Evolutionary conservation across 2,888 invertebrate genomes (phyloP), one percentile per base, ranked within the genome.

Genomic region (Heliothis peltigera): DNA sequence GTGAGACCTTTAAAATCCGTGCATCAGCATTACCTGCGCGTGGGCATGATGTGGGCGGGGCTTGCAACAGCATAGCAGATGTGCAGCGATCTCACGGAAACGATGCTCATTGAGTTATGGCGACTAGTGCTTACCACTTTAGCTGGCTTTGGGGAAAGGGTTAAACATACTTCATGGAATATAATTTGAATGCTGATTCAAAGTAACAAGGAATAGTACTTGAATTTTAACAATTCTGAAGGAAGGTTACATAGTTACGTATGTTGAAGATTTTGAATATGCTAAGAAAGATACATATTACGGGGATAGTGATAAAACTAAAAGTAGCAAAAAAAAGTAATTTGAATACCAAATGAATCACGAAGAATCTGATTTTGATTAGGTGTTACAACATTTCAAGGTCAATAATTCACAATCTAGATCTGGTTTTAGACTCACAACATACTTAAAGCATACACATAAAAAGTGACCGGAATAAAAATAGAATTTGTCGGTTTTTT

Each of bases 11-110:
- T 79, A 48, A 59, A 79, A 68, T 53, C 46, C 57, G 81, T 80
- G 79, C 82, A 84, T 84, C 80, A 80, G 71, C 80, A 80, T 81
- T 83, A 84, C 75, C 44, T 52, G 65, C 70, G 81, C 86, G 87
- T 87, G 84, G 87, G 87, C 76, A 81, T 63, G 21, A 54, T 58
- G 87, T 86, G 83, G 87, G 87, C 59, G 84, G 64, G 48, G 68
- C 75, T 81, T 82, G 81, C 82, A 83, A 80, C 82, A 82, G 48
- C 60, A 19, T 57, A 70, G 77, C 76, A 76, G 77, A 81, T 82
- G 81, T 79, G 72, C 80, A 68, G 54, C 62, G 54, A 64, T 81
- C 80, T 80, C 76, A 81, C 81, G 81, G 82, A 83, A 85, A 78
- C 75, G 55, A 64, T 62, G 52, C 2, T 60, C 32, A 35, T 32